These are phyloP conservation scores for Cheilosia variabilis DNA, from an alignment of 2,888 invertebrate genomes.

Conservation along the genomic window DNA sequence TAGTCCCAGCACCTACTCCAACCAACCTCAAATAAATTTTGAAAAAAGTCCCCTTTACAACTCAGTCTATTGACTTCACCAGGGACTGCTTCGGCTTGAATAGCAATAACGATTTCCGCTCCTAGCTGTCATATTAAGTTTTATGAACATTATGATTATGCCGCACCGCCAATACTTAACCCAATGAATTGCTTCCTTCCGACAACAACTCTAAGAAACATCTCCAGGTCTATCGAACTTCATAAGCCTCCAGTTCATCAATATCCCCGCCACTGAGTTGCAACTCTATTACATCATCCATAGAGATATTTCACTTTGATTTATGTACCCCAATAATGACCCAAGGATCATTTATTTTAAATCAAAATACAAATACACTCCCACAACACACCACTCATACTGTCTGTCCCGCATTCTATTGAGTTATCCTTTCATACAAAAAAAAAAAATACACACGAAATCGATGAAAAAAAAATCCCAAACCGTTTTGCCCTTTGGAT, in stretches of 20 bases:
- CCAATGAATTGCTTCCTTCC: slow-evolving; percentile 4
- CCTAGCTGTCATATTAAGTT: neutral
- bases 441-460: slow-evolving; percentile 13
- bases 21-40: too few relatives aligned
- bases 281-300: slow-evolving; percentile 46
- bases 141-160: neutral
- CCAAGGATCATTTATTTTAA: slow-evolving; percentile 69
- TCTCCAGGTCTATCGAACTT: neutral
- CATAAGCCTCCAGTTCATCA: slow-evolving; percentile 19
- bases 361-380: slow-evolving; percentile 66
- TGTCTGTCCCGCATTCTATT: slow-evolving; percentile 14
- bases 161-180: neutral
- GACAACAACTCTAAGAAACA: neutral
- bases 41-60: too few relatives aligned
- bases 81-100: neutral
- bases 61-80: too few relatives aligned
- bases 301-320: slow-evolving; percentile 58
- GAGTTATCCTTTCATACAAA: slow-evolving; percentile 38
- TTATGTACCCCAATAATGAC: slow-evolving; percentile 63
- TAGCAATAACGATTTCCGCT: neutral
- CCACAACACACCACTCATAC: slow-evolving; percentile 4
- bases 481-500: slow-evolving; percentile 33
- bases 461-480: slow-evolving; percentile 15
- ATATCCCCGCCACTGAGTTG: slow-evolving; percentile 1
- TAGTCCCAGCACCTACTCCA: too few relatives aligned